phyloP scores from a whole-genome alignment of 92 coral and sea anemone genomes.

The Epizoanthus scotinus region DNA sequence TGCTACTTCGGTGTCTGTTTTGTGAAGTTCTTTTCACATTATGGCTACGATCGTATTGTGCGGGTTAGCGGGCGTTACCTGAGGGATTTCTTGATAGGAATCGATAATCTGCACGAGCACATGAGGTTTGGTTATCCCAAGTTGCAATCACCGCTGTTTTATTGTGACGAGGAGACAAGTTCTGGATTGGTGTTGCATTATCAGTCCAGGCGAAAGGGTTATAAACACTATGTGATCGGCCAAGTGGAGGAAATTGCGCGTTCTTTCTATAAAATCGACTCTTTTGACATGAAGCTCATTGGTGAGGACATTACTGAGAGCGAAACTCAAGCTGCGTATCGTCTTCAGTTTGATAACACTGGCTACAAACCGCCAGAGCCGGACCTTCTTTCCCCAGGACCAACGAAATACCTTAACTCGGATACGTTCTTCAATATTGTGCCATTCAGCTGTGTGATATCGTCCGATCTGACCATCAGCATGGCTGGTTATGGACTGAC shows the following conservation, averaged over 20 bases:
- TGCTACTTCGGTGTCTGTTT: conserved; percentile 71
- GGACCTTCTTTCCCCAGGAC: conserved; percentile 48
- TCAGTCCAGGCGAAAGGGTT: conserved; percentile 65
- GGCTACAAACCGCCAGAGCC: conserved; percentile 64
- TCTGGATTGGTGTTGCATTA: conserved; percentile 71
- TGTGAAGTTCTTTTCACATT: conserved; percentile 81
- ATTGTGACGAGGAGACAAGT: conserved; percentile 80
- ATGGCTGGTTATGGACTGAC: conserved; percentile 74
- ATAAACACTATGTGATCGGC: conserved; percentile 72
- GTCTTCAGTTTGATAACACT: conserved; percentile 64
- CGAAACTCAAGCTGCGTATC: conserved; percentile 64
- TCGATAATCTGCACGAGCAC: conserved; percentile 80
- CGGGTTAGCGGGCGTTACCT: conserved; percentile 69
- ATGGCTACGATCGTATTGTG: conserved; percentile 74
- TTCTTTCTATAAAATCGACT: conserved; percentile 57
- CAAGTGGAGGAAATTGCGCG: conserved; percentile 72
- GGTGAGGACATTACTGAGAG: conserved; percentile 23
- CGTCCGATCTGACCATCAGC: conserved; percentile 65
- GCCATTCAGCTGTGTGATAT: conserved; percentile 76
- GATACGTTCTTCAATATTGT: conserved; percentile 78
- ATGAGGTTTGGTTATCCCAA: conserved; percentile 87
- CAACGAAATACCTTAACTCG: conserved; percentile 42
- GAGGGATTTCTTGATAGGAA: conserved; percentile 68
- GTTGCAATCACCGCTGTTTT: conserved; percentile 72
- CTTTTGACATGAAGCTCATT: conserved; percentile 54